phyloP scores from a whole-genome alignment of 1,140 invertebrate species.

The Manduca sexta region DNA sequence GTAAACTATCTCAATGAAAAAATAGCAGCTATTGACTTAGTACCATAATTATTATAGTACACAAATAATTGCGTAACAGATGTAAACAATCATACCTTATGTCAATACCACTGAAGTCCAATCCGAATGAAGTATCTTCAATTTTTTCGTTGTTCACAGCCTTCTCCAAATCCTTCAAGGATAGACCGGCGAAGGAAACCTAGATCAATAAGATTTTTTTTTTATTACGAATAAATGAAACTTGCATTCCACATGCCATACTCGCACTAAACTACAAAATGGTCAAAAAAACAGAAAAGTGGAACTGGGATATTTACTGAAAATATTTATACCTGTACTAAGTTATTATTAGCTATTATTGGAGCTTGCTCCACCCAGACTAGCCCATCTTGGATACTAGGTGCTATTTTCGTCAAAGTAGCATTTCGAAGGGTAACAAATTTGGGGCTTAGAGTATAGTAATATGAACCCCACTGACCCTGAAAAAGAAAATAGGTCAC shows the following conservation, averaged over 20 bases:
- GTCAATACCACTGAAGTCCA: slow-evolving; percentile 27
- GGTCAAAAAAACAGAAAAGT: too few relatives aligned
- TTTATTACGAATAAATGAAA: too few relatives aligned
- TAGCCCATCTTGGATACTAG: slow-evolving; percentile 7
- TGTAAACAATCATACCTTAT: slow-evolving; percentile 14
- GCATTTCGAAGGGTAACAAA: slow-evolving; percentile 2
- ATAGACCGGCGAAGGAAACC: slow-evolving; percentile 22
- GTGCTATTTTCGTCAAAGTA: slow-evolving; percentile 1
- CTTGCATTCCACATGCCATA: too few relatives aligned
- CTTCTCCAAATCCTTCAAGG: slow-evolving; percentile 15
- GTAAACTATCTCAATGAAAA: too few relatives aligned
- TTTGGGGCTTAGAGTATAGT: slow-evolving; percentile 9
- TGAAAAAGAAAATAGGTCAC: slow-evolving; percentile 4
- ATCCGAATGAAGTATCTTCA: slow-evolving; percentile 11
- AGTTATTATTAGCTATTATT: neutral
- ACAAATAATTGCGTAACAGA: too few relatives aligned
- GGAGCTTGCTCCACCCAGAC: slow-evolving; percentile 14
- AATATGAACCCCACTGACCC: slow-evolving; percentile 29
- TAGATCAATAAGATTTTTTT: slow-evolving; percentile 1
- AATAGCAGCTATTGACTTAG: too few relatives aligned
- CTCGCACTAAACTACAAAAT: too few relatives aligned
- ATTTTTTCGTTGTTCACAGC: neutral
- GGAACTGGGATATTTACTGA: too few relatives aligned
- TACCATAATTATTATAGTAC: too few relatives aligned
- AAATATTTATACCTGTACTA: slow-evolving; percentile 12